Conservation (phyloP, 2,888 invertebrate genomes). For the Apotomis turbidana region DNA sequence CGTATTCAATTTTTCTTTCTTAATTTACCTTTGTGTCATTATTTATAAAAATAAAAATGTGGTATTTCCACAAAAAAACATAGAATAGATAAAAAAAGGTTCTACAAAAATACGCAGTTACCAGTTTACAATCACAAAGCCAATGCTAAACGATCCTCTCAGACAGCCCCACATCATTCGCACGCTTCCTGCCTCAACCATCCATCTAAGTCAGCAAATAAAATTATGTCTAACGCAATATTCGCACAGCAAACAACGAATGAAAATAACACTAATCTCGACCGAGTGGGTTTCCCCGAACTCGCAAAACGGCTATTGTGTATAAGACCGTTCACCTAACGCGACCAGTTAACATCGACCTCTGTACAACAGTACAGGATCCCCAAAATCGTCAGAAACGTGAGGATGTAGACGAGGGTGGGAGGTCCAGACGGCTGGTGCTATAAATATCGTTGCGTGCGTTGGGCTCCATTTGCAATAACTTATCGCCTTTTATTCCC, state of each 20-base stretch:
- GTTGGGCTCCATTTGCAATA: conserved; percentile 58
- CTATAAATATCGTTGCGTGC: conserved; percentile 36
- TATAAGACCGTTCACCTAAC: conserved; percentile 23
- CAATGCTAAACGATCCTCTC: not conserved
- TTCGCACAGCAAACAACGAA: conserved; percentile 28
- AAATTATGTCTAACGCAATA: conserved; percentile 24
- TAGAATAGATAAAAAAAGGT: too few species aligned
- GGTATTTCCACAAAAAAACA: too few species aligned
- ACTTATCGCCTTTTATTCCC: conserved; percentile 62
- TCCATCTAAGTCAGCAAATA: conserved; percentile 25
- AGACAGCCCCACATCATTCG: not conserved
- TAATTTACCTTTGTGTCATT: too few species aligned
- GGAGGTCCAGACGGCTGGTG: conserved; percentile 5
- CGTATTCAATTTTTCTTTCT: too few species aligned
- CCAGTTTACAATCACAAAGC: not conserved
- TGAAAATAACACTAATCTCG: conserved; percentile 36
- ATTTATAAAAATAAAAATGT: too few species aligned
- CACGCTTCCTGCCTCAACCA: not conserved
- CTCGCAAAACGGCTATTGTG: conserved; percentile 29
- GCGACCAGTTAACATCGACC: conserved; percentile 1
- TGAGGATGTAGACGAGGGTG: not conserved
- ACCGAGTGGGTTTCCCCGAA: conserved; percentile 23
- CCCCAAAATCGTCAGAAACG: not conserved
- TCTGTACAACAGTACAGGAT: not conserved
- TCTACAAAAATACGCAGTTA: too few species aligned